Evolutionary conservation across 2,797 vertebrate genomes (phyloP).

Genomic region (Artibeus lituratus): DNA sequence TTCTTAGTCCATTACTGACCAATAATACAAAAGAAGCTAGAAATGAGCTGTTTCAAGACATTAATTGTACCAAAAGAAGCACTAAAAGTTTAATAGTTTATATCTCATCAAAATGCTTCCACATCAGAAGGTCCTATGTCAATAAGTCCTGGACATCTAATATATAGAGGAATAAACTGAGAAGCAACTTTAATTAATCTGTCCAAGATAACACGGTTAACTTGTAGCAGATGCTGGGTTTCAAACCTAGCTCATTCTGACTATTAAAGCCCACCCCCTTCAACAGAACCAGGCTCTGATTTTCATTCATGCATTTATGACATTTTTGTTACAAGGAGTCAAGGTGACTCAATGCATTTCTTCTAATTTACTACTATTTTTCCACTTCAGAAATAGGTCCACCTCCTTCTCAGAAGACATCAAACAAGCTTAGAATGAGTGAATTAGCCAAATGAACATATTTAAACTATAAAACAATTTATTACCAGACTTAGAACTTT

Average conservation of each 20-base stretch:
- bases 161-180: background rate
- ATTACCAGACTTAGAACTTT: background rate
- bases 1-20: background rate
- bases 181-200: background rate
- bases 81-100: slow-evolving; percentile 1
- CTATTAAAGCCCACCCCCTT: background rate
- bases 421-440: background rate
- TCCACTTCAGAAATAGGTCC: background rate
- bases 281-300: background rate
- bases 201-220: background rate
- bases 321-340: slow-evolving; percentile 2
- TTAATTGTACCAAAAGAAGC: background rate
- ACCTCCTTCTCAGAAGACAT: background rate
- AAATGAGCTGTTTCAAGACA: background rate
- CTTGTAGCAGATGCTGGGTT: background rate
- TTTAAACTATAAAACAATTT: slow-evolving; percentile 25
- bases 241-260: slow-evolving; percentile 5
- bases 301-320: background rate
- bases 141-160: background rate
- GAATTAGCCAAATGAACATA: background rate
- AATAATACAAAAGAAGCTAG: slow-evolving; percentile 10
- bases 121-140: background rate
- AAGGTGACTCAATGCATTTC: background rate
- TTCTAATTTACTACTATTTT: slow-evolving; percentile 11
- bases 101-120: background rate